A percentile compares a stretch with the other conserved stretches of the same genome.
Evolutionary conservation across 2,888 invertebrate genomes (phyloP).

Genomic region (Spodoptera picta): DNA sequence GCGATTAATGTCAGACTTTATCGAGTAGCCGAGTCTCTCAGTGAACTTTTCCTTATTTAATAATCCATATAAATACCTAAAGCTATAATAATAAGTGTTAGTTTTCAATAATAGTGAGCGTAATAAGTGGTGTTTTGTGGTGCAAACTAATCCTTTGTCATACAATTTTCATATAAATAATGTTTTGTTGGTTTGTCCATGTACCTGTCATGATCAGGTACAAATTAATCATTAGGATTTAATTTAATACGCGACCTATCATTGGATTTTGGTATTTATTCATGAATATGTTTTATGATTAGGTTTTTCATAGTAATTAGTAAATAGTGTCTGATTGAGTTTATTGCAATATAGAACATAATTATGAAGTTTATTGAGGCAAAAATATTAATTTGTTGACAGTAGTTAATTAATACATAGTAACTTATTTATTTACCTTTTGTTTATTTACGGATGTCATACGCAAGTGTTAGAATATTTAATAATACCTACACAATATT

Average conservation of each 20-base stretch:
- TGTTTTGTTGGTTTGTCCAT: slow-evolving; percentile 10
- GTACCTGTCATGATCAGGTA: slow-evolving; percentile 22
- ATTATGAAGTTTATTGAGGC: too few species aligned
- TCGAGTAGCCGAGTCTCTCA: slow-evolving; percentile 3
- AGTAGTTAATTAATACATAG: too few species aligned
- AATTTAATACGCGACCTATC: slow-evolving; percentile 10
- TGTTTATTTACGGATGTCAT: too few species aligned
- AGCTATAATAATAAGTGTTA: slow-evolving; percentile 9
- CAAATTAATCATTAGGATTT: slow-evolving; percentile 20
- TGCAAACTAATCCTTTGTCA: slow-evolving; percentile 5
- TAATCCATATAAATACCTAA: not conserved
- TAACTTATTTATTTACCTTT: too few species aligned
- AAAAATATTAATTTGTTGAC: too few species aligned
- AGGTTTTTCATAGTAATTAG: slow-evolving; percentile 19
- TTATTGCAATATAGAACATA: too few species aligned
- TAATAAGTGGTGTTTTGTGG: slow-evolving; percentile 8
- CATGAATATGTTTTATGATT: slow-evolving; percentile 6
- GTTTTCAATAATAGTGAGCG: slow-evolving; percentile 11
- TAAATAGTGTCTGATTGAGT: not conserved
- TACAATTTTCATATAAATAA: not conserved
- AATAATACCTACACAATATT: too few species aligned
- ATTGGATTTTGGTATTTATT: slow-evolving; percentile 1
- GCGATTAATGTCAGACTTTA: slow-evolving; percentile 35
- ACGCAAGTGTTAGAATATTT: too few species aligned
- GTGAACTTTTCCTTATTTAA: slow-evolving; percentile 45